phyloP scores from a whole-genome alignment of 2,797 vertebrate species.

The Ctenopoma kingsleyae region DNA sequence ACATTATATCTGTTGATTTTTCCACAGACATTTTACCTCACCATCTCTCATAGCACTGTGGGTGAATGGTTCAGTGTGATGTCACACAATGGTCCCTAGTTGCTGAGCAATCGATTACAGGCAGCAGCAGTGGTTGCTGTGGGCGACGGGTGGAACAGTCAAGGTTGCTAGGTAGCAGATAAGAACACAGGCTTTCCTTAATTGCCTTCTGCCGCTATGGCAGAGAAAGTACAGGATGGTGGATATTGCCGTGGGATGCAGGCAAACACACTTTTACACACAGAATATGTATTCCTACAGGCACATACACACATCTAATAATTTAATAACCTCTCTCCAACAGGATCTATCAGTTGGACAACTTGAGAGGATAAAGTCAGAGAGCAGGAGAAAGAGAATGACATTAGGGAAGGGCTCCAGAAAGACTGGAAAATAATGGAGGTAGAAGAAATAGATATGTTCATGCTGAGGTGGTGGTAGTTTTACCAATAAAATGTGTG shows the following conservation, averaged over 20 bases:
- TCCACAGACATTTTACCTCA: slow-evolving; percentile 5
- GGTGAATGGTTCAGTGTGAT: slow-evolving; percentile 42
- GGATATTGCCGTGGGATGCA: slow-evolving; percentile 33
- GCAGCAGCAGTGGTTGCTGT: slow-evolving; percentile 51
- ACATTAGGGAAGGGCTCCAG: background rate
- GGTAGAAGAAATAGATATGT: background rate
- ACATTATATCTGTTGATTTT: background rate
- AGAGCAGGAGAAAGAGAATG: background rate
- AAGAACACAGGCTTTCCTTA: slow-evolving; percentile 67
- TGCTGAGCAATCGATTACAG: slow-evolving; percentile 62
- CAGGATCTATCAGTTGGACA: slow-evolving; percentile 9
- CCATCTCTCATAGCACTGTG: background rate
- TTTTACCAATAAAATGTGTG: background rate
- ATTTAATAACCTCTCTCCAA: slow-evolving; percentile 26
- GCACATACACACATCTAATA: background rate
- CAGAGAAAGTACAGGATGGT: slow-evolving; percentile 17
- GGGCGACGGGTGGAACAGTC: slow-evolving; percentile 61
- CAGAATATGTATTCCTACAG: background rate
- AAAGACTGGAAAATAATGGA: slow-evolving; percentile 1
- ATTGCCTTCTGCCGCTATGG: slow-evolving; percentile 58
- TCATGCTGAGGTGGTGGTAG: background rate
- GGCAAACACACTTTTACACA: slow-evolving; percentile 8
- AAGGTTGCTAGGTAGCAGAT: slow-evolving; percentile 73
- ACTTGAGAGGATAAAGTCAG: slow-evolving; percentile 4
- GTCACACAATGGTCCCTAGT: slow-evolving; percentile 19